Conservation (phyloP, 2,797 vertebrate species). For the Eleutherodactylus coqui region DNA sequence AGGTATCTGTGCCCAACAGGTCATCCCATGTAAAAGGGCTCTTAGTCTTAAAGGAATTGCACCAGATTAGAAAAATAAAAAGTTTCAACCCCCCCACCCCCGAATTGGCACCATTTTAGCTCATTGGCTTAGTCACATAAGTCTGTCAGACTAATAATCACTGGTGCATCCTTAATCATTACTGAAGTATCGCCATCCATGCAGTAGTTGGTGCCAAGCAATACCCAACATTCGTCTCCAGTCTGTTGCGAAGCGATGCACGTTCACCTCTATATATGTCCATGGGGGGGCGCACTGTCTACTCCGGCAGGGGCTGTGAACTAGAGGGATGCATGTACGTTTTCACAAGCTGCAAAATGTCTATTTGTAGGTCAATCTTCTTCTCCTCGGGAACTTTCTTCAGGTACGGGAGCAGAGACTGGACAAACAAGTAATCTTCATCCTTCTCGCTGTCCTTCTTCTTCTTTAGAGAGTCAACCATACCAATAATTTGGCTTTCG, state of each 20-base stretch:
- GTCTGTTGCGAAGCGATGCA: background rate
- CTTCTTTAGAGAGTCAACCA: constrained; percentile 38
- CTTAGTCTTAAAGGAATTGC: too few relatives aligned
- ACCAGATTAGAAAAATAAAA: too few relatives aligned
- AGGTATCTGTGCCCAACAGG: too few relatives aligned
- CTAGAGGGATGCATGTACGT: constrained; percentile 7
- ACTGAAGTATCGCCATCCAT: too few relatives aligned
- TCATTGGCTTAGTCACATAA: too few relatives aligned
- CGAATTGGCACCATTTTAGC: too few relatives aligned
- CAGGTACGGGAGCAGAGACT: constrained; percentile 27
- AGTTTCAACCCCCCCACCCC: too few relatives aligned
- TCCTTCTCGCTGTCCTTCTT: constrained; percentile 23
- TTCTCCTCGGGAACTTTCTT: constrained; percentile 43
- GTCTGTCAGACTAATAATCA: too few relatives aligned
- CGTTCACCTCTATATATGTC: too few relatives aligned
- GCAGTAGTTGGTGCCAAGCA: too few relatives aligned
- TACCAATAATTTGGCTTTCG: constrained; percentile 42
- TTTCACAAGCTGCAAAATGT: constrained; percentile 35
- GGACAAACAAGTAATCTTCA: constrained; percentile 42
- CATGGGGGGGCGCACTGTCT: background rate
- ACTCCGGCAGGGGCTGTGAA: background rate
- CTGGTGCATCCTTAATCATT: background rate
- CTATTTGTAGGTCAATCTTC: constrained; percentile 42
- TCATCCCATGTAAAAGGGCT: too few relatives aligned
- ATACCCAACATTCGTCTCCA: background rate